Base-by-base conservation (phyloP, 2,888 invertebrate species). In the Parnassius orleans region DNA sequence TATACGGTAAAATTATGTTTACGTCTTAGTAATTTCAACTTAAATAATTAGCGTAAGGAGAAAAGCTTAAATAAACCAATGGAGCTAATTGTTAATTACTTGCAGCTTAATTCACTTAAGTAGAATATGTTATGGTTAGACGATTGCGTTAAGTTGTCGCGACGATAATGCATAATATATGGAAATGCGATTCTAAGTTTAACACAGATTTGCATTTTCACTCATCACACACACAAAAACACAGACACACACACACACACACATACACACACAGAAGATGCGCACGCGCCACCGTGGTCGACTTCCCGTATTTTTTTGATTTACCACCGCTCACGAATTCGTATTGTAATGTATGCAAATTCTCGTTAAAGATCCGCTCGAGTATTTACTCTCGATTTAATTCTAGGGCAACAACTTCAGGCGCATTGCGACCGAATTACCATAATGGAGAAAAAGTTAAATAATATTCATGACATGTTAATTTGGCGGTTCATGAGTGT, bases 391-490 rank as follows among this genome's bases (percentile, higher is more conserved):
- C 81, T 79, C 73, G 72, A 72, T 77, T 83, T 84, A 82, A 84
- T 86, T 82, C 83, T 86, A 86, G 88, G 85, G 86, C 83, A 81
- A 76, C 71, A 70, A 69, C 72, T 69, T 74, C 72, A 70, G 71
- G 71, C 76, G 71, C 79, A 83, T 84, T 81, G 84, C 83, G 83
- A 80, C 78, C 82, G 80, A 79, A 74, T 72, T 87, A 86, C 77
- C 62, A 83, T 86, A 84, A 86, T 84, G 81, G 81, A 79, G 82
- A 86, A 87, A 87, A 87, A 86, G 80, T 85, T 80, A 83, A 87
- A 87, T 84, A 85, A 84, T 88, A 87, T 89, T 89, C 86, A 89
- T 88, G 87, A 86, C 83, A 88, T 83, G 60, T 59, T 67, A 83
- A 84, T 83, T 80, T 76, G 69, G 79, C 73, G 79, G 82, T 83